Conservation (phyloP, 2,797 vertebrate species). For the Helarctos malayanus region DNA sequence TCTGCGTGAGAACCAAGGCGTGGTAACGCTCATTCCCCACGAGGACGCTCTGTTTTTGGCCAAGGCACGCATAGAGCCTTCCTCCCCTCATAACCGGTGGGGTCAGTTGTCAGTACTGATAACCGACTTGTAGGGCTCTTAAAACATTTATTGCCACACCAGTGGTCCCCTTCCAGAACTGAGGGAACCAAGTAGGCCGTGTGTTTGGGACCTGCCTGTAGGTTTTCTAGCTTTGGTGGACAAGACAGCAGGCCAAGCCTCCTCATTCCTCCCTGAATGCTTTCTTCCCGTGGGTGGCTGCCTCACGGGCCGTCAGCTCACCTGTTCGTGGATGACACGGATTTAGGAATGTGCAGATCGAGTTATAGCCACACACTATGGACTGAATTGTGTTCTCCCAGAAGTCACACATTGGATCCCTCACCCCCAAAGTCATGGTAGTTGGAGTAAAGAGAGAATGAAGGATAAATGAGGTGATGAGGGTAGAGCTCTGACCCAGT, state of each 20-base stretch:
- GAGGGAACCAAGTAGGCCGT: not conserved
- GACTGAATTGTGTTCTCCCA: not conserved
- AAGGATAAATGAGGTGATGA: not conserved
- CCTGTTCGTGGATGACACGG: not conserved
- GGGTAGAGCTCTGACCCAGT: not conserved
- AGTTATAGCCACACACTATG: accelerated
- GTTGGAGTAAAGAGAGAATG: not conserved
- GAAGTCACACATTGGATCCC: not conserved
- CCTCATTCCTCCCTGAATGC: not conserved
- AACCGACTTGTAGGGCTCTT: not conserved
- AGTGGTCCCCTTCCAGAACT: not conserved
- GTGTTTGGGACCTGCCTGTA: not conserved
- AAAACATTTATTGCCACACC: not conserved
- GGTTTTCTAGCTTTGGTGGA: not conserved
- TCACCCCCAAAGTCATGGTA: not conserved
- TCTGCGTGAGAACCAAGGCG: accelerated
- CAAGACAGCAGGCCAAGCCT: not conserved
- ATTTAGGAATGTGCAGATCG: not conserved
- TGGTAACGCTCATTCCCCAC: accelerated
- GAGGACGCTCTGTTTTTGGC: not conserved
- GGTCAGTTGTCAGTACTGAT: not conserved
- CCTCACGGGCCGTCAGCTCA: not conserved
- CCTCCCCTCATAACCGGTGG: not conserved
- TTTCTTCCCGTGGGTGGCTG: not conserved
- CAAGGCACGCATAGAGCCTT: not conserved